Conservation (phyloP, 2,113 vertebrate species). For the Ovis aries region DNA sequence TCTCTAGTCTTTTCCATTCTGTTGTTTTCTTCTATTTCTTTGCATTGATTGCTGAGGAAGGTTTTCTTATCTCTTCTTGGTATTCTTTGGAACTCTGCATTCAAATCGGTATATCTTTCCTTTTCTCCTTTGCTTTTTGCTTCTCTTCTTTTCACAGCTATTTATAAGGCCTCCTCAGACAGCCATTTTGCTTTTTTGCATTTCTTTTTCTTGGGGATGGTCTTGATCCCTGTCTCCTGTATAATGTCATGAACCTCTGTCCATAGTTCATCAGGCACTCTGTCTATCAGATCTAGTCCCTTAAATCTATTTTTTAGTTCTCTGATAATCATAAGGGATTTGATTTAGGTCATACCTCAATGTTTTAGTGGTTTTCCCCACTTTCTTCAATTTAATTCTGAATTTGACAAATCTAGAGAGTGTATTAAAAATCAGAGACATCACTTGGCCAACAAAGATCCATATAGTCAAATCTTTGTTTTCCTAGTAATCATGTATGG, state of each 20-base stretch:
- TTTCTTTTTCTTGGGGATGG: neutral
- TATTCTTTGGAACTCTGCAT: neutral
- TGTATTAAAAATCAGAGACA: neutral
- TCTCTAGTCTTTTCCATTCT: neutral
- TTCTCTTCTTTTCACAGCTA: neutral
- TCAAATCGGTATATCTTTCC: neutral
- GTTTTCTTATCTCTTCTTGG: fast-evolving
- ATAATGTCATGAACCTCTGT: neutral
- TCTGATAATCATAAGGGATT: neutral
- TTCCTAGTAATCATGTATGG: neutral
- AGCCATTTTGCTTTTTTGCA: neutral
- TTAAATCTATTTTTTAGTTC: neutral
- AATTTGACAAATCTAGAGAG: neutral
- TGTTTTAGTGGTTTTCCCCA: neutral
- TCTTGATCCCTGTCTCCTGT: neutral
- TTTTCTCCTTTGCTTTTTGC: neutral
- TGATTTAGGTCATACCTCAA: neutral
- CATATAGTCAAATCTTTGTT: neutral
- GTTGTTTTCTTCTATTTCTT: neutral
- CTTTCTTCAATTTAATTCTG: neutral
- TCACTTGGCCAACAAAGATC: neutral
- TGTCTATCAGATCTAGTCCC: neutral
- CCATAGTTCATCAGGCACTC: neutral
- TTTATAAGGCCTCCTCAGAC: neutral
- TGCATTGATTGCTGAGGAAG: neutral